Conservation (phyloP, 1,140 invertebrate genomes). For the Mizuhopecten yessoensis region DNA sequence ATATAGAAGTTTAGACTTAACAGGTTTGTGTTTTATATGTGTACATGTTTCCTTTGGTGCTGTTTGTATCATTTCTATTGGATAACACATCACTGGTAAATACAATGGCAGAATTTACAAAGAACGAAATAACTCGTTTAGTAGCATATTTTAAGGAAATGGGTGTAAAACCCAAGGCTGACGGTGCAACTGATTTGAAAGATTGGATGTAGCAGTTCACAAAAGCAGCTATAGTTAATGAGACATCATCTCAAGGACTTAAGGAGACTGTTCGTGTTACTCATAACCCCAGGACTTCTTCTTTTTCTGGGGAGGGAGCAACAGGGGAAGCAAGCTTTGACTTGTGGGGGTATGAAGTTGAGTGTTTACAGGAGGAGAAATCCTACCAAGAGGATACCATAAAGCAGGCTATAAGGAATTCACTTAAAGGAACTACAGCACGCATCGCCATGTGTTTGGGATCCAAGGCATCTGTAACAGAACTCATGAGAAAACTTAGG, state of each 20-base stretch:
- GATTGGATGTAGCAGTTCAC: conserved; percentile 28
- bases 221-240: neutral
- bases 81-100: too few species aligned
- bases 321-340: conserved; percentile 57
- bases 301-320: conserved; percentile 43
- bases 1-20: too few species aligned
- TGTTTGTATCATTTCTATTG: too few species aligned
- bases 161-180: neutral
- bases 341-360: conserved; percentile 57
- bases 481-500: conserved; percentile 51
- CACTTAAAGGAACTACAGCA: conserved; percentile 56
- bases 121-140: neutral
- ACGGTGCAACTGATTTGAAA: neutral
- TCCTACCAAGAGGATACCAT: conserved; percentile 33
- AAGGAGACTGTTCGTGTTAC: neutral
- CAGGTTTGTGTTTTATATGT: too few species aligned
- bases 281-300: conserved; percentile 36
- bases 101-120: neutral
- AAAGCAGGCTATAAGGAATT: conserved; percentile 47
- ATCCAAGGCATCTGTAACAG: neutral
- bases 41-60: too few species aligned
- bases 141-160: neutral
- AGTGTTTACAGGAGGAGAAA: conserved; percentile 42
- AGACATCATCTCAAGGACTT: neutral
- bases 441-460: conserved; percentile 56